These are phyloP conservation scores for Nycticebus coucang DNA, from an alignment of 2,113 vertebrate genomes.

Conservation along the genomic window DNA sequence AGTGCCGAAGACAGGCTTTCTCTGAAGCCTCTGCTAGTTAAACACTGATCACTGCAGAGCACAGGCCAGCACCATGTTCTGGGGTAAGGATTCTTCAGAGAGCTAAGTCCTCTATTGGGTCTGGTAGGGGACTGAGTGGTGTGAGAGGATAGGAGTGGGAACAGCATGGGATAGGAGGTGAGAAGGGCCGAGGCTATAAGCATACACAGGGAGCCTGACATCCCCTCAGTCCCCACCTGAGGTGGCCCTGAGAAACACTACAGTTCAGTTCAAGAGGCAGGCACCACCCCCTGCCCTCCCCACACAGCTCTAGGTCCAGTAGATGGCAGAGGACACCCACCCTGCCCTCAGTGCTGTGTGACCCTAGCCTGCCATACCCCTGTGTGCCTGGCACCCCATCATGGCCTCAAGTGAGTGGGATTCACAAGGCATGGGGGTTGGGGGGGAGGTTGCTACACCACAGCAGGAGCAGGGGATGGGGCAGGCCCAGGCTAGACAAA, in stretches of 20 bases:
- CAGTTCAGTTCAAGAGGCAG: not conserved
- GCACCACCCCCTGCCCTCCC: not conserved
- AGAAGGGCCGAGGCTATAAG: not conserved
- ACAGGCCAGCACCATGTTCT: not conserved
- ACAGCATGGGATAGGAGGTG: not conserved
- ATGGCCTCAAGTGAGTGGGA: slow-evolving; percentile 28
- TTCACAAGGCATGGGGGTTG: not conserved
- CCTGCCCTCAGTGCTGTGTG: not conserved
- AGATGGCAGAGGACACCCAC: not conserved
- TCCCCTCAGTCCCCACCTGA: not conserved
- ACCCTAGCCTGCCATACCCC: not conserved
- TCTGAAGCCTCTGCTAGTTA: not conserved
- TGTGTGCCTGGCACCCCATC: not conserved
- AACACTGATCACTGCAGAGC: not conserved
- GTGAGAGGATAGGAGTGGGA: accelerated
- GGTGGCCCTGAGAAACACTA: not conserved
- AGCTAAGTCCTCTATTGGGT: not conserved
- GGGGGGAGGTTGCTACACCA: not conserved
- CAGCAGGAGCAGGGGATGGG: not conserved
- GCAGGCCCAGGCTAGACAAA: slow-evolving; percentile 46
- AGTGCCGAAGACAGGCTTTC: not conserved
- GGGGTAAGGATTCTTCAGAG: not conserved
- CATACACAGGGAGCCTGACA: accelerated
- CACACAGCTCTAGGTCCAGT: not conserved
- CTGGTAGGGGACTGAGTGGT: not conserved